phyloP scores from a whole-genome alignment of 2,113 vertebrate genomes.

The Myodes glareolus region DNA sequence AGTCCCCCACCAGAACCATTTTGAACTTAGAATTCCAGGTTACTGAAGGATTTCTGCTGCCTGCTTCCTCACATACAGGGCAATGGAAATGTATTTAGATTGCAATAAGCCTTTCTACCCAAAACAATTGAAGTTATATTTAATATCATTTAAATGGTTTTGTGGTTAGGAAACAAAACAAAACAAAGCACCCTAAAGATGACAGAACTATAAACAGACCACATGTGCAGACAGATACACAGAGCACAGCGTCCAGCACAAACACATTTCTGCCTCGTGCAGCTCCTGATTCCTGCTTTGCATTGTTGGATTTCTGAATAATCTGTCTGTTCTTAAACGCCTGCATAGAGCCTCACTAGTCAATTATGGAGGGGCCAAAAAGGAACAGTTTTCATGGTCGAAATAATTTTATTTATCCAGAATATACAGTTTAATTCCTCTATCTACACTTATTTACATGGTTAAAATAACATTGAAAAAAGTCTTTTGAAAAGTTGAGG shows the following conservation, averaged over 20 bases:
- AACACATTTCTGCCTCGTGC: background rate
- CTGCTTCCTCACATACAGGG: conserved; percentile 3
- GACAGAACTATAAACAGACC: conserved; percentile 45
- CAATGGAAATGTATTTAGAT: background rate
- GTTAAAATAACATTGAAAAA: conserved; percentile 90
- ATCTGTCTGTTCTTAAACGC: conserved; percentile 16
- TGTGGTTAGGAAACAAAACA: conserved; percentile 43
- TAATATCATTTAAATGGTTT: conserved; percentile 48
- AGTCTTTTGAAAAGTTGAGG: conserved; percentile 92
- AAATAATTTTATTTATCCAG: conserved; percentile 95
- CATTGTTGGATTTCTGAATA: conserved; percentile 37
- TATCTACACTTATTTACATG: conserved; percentile 94
- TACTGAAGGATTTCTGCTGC: conserved; percentile 70
- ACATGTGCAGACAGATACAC: conserved; percentile 9
- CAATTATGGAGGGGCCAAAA: background rate
- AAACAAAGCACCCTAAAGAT: background rate
- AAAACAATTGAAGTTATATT: conserved; percentile 63
- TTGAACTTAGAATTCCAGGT: conserved; percentile 77
- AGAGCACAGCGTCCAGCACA: background rate
- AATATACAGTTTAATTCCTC: conserved; percentile 93
- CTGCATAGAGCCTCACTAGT: conserved; percentile 39
- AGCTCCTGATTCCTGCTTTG: background rate
- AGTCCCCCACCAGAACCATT: conserved; percentile 82
- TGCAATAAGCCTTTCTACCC: conserved; percentile 61
- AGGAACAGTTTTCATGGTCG: conserved; percentile 81